Evolutionary conservation across 1,140 invertebrate genomes (phyloP).

Genomic region (Bemisia tabaci): DNA sequence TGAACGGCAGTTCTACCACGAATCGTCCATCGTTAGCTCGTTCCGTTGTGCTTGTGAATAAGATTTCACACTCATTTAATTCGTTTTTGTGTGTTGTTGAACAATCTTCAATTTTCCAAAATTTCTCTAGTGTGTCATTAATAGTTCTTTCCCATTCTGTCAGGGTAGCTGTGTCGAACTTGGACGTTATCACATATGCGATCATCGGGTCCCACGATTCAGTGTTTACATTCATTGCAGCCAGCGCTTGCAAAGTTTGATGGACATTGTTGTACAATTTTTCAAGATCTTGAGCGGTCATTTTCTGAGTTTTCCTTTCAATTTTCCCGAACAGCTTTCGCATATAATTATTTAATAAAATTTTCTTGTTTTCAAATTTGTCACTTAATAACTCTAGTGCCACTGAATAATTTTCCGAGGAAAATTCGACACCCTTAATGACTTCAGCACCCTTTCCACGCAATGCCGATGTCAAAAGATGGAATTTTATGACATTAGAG

Average conservation of each 20-base stretch:
- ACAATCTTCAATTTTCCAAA: neutral
- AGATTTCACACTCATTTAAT: neutral
- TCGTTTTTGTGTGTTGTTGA: neutral
- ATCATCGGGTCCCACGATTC: no score
- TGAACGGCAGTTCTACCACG: neutral
- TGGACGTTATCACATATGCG: no score
- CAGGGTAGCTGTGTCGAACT: no score
- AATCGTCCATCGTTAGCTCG: neutral
- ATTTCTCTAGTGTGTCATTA: neutral
- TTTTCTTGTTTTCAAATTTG: neutral
- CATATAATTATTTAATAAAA: no score
- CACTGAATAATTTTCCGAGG: neutral
- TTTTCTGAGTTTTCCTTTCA: no score
- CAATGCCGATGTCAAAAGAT: neutral
- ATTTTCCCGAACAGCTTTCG: no score
- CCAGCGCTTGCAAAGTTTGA: no score
- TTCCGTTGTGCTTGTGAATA: neutral
- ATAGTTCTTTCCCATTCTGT: slow-evolving; percentile 31
- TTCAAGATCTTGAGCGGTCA: no score
- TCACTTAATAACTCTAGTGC: neutral
- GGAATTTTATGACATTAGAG: neutral
- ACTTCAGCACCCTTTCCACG: neutral
- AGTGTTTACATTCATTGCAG: no score
- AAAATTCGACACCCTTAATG: neutral
- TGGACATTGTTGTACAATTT: no score